phyloP scores from a whole-genome alignment of 2,113 vertebrate genomes.

The Oreotrochilus melanogaster region DNA sequence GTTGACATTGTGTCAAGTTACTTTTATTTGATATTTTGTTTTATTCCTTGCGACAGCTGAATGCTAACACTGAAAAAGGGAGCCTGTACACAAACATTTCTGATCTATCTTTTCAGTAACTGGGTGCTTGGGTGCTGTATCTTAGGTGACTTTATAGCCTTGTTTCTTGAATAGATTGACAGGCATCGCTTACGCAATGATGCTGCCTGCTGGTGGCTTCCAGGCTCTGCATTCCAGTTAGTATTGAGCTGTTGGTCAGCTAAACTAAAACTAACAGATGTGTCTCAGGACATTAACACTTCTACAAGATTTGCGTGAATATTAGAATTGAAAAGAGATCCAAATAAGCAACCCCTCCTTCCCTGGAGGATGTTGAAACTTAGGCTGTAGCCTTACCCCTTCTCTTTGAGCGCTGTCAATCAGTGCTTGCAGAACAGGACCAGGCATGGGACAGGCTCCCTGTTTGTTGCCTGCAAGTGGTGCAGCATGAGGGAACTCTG shows the following conservation, averaged over 20 bases:
- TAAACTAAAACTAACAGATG: background rate
- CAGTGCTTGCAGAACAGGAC: rapidly evolving
- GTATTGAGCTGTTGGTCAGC: background rate
- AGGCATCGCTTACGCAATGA: background rate
- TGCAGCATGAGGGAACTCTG: background rate
- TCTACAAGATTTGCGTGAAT: background rate
- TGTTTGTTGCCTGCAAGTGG: background rate
- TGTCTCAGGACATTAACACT: background rate
- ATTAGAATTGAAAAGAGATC: background rate
- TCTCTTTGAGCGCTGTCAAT: background rate
- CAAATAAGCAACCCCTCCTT: background rate
- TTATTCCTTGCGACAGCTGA: background rate
- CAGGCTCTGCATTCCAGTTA: background rate
- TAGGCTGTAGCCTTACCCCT: rapidly evolving
- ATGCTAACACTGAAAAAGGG: background rate
- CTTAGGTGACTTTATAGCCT: background rate
- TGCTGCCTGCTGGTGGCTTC: slow-evolving; percentile 9
- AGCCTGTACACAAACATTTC: background rate
- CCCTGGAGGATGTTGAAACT: background rate
- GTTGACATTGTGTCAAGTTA: background rate
- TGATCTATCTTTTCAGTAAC: background rate
- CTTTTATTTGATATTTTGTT: background rate
- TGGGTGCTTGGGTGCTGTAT: background rate
- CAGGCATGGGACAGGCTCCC: background rate
- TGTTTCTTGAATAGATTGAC: background rate